These are phyloP conservation scores for Cassiopea andromeda DNA, from an alignment of 30 jellyfish, hydroid and myxozoan species.

Conservation along the genomic window DNA sequence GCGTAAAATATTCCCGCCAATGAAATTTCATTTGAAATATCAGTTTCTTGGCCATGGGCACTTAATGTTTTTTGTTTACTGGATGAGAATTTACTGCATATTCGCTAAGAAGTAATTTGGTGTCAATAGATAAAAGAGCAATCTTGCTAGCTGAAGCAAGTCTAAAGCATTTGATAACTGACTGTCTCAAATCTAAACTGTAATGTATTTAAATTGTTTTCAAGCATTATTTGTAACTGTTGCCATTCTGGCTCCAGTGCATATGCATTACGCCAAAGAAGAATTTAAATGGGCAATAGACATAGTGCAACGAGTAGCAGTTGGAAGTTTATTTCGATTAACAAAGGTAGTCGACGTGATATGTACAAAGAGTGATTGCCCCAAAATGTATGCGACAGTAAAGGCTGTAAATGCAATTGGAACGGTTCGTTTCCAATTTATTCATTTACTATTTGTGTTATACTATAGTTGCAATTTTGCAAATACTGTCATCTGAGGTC, in stretches of 20 bases:
- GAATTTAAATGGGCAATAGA: conserved; percentile 8
- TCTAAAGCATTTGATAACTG: no score
- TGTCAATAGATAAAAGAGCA: no score
- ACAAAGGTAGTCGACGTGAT: neutral
- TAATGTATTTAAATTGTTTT: neutral
- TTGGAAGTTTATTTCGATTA: neutral
- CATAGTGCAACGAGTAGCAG: neutral
- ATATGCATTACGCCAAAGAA: neutral
- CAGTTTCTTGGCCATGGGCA: no score
- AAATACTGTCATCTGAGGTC: no score
- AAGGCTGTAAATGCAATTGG: neutral
- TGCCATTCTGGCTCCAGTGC: neutral
- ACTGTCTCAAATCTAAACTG: neutral
- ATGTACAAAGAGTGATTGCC: neutral
- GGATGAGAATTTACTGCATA: no score
- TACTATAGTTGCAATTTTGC: no score
- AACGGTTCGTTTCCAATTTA: neutral
- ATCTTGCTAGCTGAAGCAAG: no score
- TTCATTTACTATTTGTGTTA: no score
- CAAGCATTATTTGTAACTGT: neutral
- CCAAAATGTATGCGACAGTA: neutral
- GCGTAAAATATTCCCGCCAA: neutral
- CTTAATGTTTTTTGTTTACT: no score
- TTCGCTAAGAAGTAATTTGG: no score
- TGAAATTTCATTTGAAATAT: no score